These are phyloP conservation scores for Drosophila ambigua DNA, from an alignment of 1,140 invertebrate species.

Conservation along the genomic window DNA sequence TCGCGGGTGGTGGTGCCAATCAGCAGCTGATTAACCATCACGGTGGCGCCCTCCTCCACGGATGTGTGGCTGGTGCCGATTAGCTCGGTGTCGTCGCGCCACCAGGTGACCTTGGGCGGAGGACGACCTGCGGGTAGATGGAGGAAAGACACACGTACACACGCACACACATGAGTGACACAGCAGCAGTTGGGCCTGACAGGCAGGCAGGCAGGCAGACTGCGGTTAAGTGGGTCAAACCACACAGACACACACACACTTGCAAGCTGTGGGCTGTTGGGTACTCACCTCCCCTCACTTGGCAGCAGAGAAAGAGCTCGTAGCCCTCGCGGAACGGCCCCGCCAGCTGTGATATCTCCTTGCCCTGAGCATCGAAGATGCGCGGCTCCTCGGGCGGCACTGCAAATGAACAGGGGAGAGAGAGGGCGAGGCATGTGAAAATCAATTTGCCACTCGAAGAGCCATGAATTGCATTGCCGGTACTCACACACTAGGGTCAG, in stretches of 20 bases:
- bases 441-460: not conserved
- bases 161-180: slow-evolving; percentile 6
- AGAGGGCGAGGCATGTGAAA: not conserved
- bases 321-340: slow-evolving; percentile 93
- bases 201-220: slow-evolving; percentile 26
- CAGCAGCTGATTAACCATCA: slow-evolving; percentile 88
- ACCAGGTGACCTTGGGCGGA: slow-evolving; percentile 91
- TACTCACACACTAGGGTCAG: slow-evolving; percentile 92
- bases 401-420: slow-evolving; percentile 83
- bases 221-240: slow-evolving; percentile 43
- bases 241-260: not conserved
- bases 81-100: slow-evolving; percentile 88
- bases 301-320: slow-evolving; percentile 91
- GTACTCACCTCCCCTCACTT: slow-evolving; percentile 91
- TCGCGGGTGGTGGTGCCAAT: slow-evolving; percentile 87
- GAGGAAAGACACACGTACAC: too few relatives aligned
- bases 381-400: slow-evolving; percentile 90
- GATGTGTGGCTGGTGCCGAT: slow-evolving; percentile 88
- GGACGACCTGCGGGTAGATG: slow-evolving; percentile 86
- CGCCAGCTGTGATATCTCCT: slow-evolving; percentile 89
- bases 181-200: slow-evolving; percentile 41
- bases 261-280: not conserved
- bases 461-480: not conserved
- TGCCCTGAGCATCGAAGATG: slow-evolving; percentile 92
- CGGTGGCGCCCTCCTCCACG: slow-evolving; percentile 85